Evolutionary conservation across 2,888 invertebrate genomes (phyloP).

Genomic region (Spatulosminthurus flaviceps): DNA sequence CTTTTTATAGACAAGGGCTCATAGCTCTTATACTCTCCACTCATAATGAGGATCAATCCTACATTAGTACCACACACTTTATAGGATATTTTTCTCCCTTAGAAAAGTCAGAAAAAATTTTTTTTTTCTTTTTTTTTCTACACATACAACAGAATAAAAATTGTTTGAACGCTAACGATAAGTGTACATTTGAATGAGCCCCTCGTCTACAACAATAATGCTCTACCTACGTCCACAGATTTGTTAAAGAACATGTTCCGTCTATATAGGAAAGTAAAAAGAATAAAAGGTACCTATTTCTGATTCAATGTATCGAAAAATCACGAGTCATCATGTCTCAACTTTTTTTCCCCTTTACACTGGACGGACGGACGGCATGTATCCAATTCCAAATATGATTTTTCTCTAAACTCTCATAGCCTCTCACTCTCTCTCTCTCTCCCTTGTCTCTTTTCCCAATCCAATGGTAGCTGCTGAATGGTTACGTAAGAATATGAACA

Average conservation of each 20-base stretch:
- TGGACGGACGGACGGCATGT: constrained; percentile 21
- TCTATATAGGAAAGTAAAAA: constrained; percentile 30
- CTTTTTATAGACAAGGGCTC: too few relatives aligned
- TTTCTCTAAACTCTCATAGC: constrained; percentile 16
- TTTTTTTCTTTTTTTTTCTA: too few relatives aligned
- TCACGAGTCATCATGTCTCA: constrained; percentile 55
- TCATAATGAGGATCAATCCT: neutral
- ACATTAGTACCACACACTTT: neutral
- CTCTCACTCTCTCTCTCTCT: constrained; percentile 32
- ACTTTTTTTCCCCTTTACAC: constrained; percentile 25
- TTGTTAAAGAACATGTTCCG: constrained; percentile 43
- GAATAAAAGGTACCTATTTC: constrained; percentile 48
- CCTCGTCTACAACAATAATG: constrained; percentile 26
- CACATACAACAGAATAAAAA: constrained; percentile 32
- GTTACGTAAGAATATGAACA: constrained; percentile 19
- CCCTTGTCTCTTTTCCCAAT: neutral
- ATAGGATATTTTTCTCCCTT: constrained; percentile 19
- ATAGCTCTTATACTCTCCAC: neutral
- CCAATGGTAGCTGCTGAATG: neutral
- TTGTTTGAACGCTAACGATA: constrained; percentile 37
- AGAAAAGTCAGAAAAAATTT: constrained; percentile 29
- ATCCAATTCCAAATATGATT: constrained; percentile 26
- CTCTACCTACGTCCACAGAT: constrained; percentile 38
- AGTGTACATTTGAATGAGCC: constrained; percentile 31
- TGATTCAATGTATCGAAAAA: constrained; percentile 50